Base-by-base conservation (phyloP, 2,888 invertebrate genomes). In the Phasia obesa region DNA sequence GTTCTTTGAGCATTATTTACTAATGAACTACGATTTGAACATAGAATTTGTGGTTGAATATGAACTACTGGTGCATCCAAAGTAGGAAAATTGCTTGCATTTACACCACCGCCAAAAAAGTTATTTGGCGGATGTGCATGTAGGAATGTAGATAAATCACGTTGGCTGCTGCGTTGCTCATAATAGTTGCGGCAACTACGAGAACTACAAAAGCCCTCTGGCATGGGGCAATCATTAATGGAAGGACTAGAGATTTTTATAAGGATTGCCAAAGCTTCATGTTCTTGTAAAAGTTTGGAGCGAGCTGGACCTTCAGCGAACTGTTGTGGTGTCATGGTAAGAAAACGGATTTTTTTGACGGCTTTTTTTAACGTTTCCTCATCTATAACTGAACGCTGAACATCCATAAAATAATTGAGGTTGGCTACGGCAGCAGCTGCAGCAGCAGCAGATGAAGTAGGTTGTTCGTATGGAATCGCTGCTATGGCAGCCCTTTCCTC, bases 231-330 rank as follows among this genome's bases (percentile, higher is more conserved):
- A 65, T 94, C 94, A 11, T 93, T 93, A n/a, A 93, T 92, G 62
- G 92, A 93, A 23, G 94, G 93, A 21, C 95, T 95, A 21, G 96
- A 94, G 80, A 97, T 96, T 89, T 96, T 96, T 94, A 97, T 96
- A 1, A 97, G 92, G 75, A 97, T 95, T 0, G 95, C 94, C 88
- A 96, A 95, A 15, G 96, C 94, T 89, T 97, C 97, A 1, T 95
- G 93, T 90, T 96, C 94, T 0, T 94, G 93, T 27, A 97, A 92
- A 9, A 97, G 91, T n/a, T 93, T 92, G 15, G 96, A 96, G 64
- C 94, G 93, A 0, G 95, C 96, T 0, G 96, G 96, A 0, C 96
- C 96, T 87, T 95, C 95, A 0, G 97, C 96, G 90, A 97, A 97
- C 91, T 96, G 95, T 88, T 96, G 94, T 0, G 96, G 95, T 0